phyloP scores from a whole-genome alignment of 2,888 invertebrate species.

The Mactromeris polynyma region DNA sequence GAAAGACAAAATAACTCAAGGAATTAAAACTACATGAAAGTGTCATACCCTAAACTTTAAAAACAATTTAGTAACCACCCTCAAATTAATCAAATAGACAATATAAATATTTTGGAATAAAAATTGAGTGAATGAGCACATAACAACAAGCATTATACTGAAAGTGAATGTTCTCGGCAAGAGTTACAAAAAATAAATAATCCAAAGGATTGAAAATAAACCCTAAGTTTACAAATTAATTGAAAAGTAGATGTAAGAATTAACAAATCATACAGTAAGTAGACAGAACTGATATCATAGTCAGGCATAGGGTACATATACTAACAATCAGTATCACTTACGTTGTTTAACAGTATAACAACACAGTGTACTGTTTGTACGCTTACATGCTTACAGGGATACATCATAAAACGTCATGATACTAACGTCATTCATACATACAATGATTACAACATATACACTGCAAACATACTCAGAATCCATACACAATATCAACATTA shows the following conservation, averaged over 20 bases:
- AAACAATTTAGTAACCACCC: background rate
- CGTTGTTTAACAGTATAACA: background rate
- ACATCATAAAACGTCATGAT: background rate
- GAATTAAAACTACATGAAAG: conserved; percentile 6
- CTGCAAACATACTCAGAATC: too few species aligned
- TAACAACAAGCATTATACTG: background rate
- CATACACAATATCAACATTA: too few species aligned
- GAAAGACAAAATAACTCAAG: background rate
- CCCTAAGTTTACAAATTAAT: background rate
- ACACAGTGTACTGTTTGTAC: background rate
- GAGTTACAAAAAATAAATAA: background rate
- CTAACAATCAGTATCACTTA: background rate
- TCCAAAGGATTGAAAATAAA: background rate
- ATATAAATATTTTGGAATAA: background rate
- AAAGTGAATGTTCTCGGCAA: too few species aligned
- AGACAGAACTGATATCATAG: background rate
- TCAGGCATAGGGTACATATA: background rate
- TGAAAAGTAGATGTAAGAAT: background rate
- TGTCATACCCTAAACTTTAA: background rate
- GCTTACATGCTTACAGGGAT: background rate
- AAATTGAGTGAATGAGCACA: background rate
- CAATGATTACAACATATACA: background rate
- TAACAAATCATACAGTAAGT: background rate
- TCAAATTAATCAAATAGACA: background rate
- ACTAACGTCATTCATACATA: background rate